Base-by-base conservation (phyloP, 2,113 vertebrate genomes). In the Sturnira hondurensis region DNA sequence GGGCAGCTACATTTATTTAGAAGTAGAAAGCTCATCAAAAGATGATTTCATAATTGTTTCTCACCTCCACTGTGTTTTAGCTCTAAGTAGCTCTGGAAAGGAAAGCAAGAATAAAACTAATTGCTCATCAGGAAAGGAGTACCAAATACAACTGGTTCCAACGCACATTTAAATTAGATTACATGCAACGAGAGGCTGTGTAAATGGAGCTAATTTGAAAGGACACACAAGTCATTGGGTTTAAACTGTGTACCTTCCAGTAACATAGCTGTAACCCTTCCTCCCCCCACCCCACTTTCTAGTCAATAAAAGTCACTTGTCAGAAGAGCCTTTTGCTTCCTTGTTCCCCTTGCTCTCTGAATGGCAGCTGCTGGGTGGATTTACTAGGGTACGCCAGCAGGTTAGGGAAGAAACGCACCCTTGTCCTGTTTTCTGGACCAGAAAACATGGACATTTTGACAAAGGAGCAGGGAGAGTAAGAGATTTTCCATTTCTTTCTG, bases 181-280 rank as follows among this genome's bases (percentile, higher is more conserved):
- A 97, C 67, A 94, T 97, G 95, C 97, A 22, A 96, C 96, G 95
- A 96, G 94, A 90, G 94, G 61, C 88, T 97, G 97, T 98, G 92
- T 88, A 97, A 38, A 85, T 97, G 93, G 58, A 85, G 95, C 97
- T 94, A 95, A 97, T 96, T 97, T 97, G 83, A 86, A 94, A 97
- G 97, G 96, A 93, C 92, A 97, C 43, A 95, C 80, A 96, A 96
- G 78, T 94, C 93, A 93, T 93, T 96, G 77, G 82, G 87, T 94
- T 96, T 97, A 97, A 96, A 97, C 89, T 96, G 84, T 83, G 90
- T 78, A 71, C 45, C 70, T 95, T 83, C 97, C 81, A 45, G 73
- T 89, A 97, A 98, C 96, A 97, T 89, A 73, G 56, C 93, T 96
- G 5, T 93, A 87, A 68, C 94, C 67, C 61, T 28, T 80, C 38